A percentile compares a stretch with the other conserved stretches of the same genome.
Conservation (phyloP, 2,113 vertebrate species). For the Mixornis gularis region DNA sequence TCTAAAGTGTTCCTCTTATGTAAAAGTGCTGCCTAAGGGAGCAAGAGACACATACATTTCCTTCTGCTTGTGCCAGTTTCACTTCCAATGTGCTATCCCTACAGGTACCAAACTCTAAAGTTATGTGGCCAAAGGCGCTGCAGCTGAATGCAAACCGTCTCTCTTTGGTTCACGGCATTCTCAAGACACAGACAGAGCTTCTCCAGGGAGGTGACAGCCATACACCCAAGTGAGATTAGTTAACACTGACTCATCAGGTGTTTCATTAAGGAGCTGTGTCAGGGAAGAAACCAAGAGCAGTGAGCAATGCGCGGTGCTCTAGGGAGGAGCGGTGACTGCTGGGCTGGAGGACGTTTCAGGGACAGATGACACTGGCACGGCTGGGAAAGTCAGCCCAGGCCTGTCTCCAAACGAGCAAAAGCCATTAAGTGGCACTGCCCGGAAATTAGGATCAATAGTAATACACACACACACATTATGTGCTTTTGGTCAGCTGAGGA, state of each 20-base stretch:
- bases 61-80: not conserved
- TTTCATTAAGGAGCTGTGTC: constrained; percentile 39
- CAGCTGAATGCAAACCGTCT: not conserved
- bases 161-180: not conserved
- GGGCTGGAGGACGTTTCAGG: not conserved
- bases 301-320: not conserved
- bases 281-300: not conserved
- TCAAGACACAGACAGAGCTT: not conserved
- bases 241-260: constrained; percentile 20
- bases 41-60: not conserved
- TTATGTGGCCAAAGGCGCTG: not conserved
- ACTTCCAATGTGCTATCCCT: constrained; percentile 3
- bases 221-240: not conserved
- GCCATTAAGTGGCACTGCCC: not conserved
- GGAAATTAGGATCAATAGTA: not conserved
- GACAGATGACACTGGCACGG: not conserved
- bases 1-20: not conserved
- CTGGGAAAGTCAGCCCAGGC: not conserved
- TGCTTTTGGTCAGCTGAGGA: not conserved
- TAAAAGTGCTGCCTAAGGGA: not conserved
- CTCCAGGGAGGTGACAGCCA: not conserved
- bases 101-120: not conserved
- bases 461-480: not conserved
- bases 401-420: not conserved
- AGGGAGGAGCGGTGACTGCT: not conserved